Conservation (phyloP, 2,113 vertebrate species). For the Tetrax tetrax region DNA sequence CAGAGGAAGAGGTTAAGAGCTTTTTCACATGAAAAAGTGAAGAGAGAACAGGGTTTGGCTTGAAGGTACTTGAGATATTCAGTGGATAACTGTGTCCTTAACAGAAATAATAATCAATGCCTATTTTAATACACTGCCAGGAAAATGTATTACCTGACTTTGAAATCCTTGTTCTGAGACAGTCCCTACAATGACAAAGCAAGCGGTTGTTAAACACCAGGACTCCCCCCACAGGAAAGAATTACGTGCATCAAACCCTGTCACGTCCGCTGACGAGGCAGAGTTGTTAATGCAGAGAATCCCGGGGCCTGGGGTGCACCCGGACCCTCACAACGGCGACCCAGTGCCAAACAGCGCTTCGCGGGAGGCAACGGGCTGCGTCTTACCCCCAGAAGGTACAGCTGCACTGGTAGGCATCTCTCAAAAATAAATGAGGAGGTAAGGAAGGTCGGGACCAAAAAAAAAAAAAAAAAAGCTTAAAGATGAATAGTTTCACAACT, state of each 20-base stretch:
- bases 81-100: background rate
- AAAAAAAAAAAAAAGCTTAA: background rate
- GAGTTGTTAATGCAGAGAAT: background rate
- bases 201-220: background rate
- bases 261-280: background rate
- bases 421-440: background rate
- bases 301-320: background rate
- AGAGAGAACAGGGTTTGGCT: background rate
- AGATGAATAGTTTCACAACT: background rate
- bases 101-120: background rate
- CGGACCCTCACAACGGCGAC: background rate
- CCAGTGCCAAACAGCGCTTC: background rate
- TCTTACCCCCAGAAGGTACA: background rate
- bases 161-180: background rate
- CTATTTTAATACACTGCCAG: background rate
- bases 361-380: background rate
- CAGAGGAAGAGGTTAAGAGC: background rate
- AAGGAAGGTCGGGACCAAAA: background rate
- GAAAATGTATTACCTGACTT: background rate
- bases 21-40: background rate
- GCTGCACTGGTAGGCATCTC: no score
- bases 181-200: background rate
- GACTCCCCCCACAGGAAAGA: background rate
- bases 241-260: rapidly evolving
- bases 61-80: background rate